Evolutionary conservation across 1,140 invertebrate species (phyloP), one percentile per base, ranked within the genome.

Genomic region (Mya arenaria): DNA sequence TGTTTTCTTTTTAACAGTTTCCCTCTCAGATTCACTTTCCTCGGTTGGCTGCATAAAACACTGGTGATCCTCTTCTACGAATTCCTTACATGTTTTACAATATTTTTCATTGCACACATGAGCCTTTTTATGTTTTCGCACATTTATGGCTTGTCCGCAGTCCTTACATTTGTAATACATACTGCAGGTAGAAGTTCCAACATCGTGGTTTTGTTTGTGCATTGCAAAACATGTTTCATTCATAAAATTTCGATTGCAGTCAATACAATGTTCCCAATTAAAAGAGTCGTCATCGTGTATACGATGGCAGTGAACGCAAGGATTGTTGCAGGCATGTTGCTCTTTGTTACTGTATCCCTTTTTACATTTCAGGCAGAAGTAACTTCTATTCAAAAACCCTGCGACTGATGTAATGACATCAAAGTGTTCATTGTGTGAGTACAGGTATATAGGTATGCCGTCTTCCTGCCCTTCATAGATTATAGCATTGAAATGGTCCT

Each of bases 21-120:
- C 28, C 8, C 36, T 44, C 32, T 69, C 60, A 23, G 4, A 10
- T 10, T 65, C 30, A n/a, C 44, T 48, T 13, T 39, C 71, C 6
- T 78, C 41, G 30, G 65, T 63, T 37, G 69, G 58, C 71, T 80
- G 77, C 62, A 84, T 84, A 63, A 80, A 81, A 55, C 83, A 84
- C 56, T 68, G 58, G 44, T 84, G 77, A 1, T 44, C 72, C 39
- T 77, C 36, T 17, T 36, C 32, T 13, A 73, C 28, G 58, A 72
- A 84, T 13, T 75, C 71, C 55, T 82, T 84, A 28, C 77, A 84
- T 19, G 60, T 84, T 44, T 82, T 48, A 44, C 78, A 82, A 41
- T 79, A 84, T 30, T 44, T 56, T 39, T 84, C 62, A 10, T 66
- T 72, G 37, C 83, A 84, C 28, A 75, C n/a, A 58, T 77, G 83